Evolutionary conservation across 2,888 invertebrate genomes (phyloP).

Genomic region (Sphaerophoria rueppellii): DNA sequence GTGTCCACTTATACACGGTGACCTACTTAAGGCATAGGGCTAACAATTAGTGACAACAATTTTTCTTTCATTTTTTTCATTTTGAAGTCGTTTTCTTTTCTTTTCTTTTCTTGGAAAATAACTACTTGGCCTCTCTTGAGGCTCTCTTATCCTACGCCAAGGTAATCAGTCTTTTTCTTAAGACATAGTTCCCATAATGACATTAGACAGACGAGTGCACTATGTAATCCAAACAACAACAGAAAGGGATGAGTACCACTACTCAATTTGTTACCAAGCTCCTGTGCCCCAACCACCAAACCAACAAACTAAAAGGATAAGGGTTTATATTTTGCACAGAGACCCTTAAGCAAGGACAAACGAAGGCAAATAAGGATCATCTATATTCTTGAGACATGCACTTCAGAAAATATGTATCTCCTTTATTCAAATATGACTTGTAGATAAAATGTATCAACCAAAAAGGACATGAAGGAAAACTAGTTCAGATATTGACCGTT

Average conservation of each 20-base stretch:
- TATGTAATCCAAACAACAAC: conserved; percentile 60
- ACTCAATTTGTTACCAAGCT: conserved; percentile 37
- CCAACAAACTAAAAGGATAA: neutral
- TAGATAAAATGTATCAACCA: neutral
- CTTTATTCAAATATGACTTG: neutral
- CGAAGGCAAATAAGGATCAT: conserved; percentile 64
- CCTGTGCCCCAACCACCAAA: neutral
- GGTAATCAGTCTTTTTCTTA: conserved; percentile 59
- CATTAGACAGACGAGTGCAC: conserved; percentile 58
- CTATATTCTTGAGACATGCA: conserved; percentile 61
- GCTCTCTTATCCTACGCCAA: conserved; percentile 39
- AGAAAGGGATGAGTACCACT: conserved; percentile 37
- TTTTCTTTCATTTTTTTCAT: conserved; percentile 21
- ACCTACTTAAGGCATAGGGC: conserved; percentile 53
- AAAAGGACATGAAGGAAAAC: conserved; percentile 8
- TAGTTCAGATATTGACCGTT: conserved; percentile 62
- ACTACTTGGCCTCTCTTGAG: conserved; percentile 14
- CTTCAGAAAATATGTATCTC: conserved; percentile 25
- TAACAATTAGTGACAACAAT: conserved; percentile 52
- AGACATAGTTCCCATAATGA: conserved; percentile 40
- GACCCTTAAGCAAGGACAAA: conserved; percentile 52
- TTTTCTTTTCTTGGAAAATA: neutral
- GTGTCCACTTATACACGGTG: conserved; percentile 49
- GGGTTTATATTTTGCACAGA: conserved; percentile 16
- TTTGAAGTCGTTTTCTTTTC: conserved; percentile 9